Evolutionary conservation across 2,113 vertebrate species (phyloP).

Genomic region (Clarias batrachus): DNA sequence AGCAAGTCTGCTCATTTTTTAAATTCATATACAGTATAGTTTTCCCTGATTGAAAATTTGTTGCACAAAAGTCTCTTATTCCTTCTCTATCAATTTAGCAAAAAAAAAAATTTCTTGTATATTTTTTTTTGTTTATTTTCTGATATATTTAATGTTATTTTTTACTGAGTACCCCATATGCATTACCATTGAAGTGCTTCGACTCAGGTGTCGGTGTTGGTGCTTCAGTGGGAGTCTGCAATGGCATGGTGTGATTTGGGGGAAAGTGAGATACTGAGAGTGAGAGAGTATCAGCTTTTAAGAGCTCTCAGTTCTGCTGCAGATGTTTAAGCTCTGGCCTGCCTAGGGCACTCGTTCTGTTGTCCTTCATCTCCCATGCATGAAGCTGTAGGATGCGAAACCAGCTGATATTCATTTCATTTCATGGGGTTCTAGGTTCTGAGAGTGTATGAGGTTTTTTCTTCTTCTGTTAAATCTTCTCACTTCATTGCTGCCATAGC

Average conservation of each 20-base stretch:
- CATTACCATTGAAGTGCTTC: background rate
- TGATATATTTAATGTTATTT: background rate
- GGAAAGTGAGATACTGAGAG: background rate
- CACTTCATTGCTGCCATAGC: slow-evolving; percentile 26
- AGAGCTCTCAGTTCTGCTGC: background rate
- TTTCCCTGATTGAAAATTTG: background rate
- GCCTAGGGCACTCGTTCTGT: slow-evolving; percentile 12
- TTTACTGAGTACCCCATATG: background rate
- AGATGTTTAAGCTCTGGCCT: slow-evolving; percentile 13
- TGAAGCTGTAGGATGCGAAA: slow-evolving; percentile 13
- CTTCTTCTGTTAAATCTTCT: background rate
- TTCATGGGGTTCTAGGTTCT: slow-evolving; percentile 29
- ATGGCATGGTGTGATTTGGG: background rate
- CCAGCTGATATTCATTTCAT: slow-evolving; percentile 26
- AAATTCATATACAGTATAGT: background rate
- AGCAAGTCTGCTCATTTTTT: background rate
- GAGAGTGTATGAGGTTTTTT: slow-evolving; percentile 3
- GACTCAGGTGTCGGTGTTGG: background rate
- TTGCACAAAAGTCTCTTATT: background rate
- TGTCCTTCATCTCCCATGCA: slow-evolving; percentile 26
- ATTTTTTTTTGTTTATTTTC: background rate
- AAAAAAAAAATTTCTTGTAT: no score
- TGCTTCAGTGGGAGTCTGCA: background rate
- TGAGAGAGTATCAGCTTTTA: background rate
- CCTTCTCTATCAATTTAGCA: background rate